phyloP scores from a whole-genome alignment of 2,113 vertebrate species.

The Thymallus thymallus region DNA sequence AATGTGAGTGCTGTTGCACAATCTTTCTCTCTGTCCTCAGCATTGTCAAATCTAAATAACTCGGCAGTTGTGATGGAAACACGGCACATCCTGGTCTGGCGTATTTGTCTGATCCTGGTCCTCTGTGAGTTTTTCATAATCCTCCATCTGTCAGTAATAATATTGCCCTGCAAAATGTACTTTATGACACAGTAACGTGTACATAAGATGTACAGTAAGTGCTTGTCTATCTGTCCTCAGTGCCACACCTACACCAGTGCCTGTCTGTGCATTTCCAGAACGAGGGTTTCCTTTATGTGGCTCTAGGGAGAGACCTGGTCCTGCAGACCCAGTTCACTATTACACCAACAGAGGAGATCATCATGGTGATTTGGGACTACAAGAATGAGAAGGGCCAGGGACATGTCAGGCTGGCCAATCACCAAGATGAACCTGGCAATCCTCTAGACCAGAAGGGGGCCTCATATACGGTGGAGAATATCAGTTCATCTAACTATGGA shows the following conservation, averaged over 20 bases:
- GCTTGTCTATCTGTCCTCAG: slow-evolving; percentile 1
- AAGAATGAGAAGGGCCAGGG: rapidly evolving
- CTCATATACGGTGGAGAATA: not conserved
- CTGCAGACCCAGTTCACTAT: slow-evolving; percentile 6
- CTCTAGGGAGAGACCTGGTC: slow-evolving; percentile 12
- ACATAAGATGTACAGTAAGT: not conserved
- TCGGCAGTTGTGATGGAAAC: not conserved
- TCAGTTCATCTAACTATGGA: slow-evolving; percentile 15
- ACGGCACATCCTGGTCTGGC: not conserved
- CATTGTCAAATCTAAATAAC: not conserved
- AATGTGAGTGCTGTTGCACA: not conserved
- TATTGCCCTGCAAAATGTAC: no score
- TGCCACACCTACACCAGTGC: not conserved
- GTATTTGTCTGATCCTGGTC: not conserved
- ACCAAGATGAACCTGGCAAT: not conserved
- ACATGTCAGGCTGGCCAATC: slow-evolving; percentile 10
- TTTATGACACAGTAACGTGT: no score
- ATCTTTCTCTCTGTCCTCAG: not conserved
- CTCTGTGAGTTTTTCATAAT: not conserved
- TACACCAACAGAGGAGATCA: not conserved
- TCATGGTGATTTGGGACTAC: slow-evolving; percentile 25
- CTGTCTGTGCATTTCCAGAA: slow-evolving; percentile 4
- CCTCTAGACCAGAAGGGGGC: not conserved
- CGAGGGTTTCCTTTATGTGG: slow-evolving; percentile 9
- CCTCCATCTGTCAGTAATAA: not conserved